Base-by-base conservation (phyloP, 35 echinoderm and acorn worm species). In the Ptychodera flava region DNA sequence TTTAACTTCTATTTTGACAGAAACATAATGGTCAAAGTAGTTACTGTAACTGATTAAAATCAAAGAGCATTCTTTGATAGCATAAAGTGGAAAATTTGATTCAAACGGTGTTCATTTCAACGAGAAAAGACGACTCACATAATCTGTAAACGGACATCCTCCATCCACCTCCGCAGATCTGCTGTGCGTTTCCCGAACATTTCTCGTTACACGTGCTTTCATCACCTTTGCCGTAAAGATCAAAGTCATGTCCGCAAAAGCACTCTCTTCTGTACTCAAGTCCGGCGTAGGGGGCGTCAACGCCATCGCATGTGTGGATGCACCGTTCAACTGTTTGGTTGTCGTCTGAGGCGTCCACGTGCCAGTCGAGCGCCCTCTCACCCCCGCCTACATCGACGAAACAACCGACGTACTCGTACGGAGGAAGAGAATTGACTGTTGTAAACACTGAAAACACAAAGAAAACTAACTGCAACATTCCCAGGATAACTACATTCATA, bases 161-260 rank as follows among this genome's bases (percentile, higher is more conserved):
- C 85, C 85, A 78, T 30, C 53, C 75, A 28, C 38, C 85, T 0
- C 85, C 85, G 35, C 85, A 86, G 1, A 77, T 76, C 35, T 86
- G 30, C 22, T 78, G 31, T 10, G 38, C 31, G 35, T 86, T 86
- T 31, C 85, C 85, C 32, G 85, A 32, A 86, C 85, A 86, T 35
- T 29, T 27, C 0, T 29, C 31, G 28, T 1, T 78, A 34, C 85
- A 86, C 15, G 30, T 12, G 16, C 85, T 86, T 28, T 78, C 85
- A 0, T 77, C 28, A 16, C 35, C 33, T 14, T 12, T 22, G 10
- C 38, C 85, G 22, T 86, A 86, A 16, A 33, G 6, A 76, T 86
- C 85, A 32, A 78, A 78, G 85, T 86, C 29, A 16, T 15, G 31
- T 78, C 85, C 85, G 34, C 85, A 86, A 76, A 78, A 86, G 35